Percentiles rank a stretch among this genome's conserved stretches.
These are phyloP conservation scores for Heliconius hortense DNA, from an alignment of 2,888 invertebrate species.

Conservation along the genomic window DNA sequence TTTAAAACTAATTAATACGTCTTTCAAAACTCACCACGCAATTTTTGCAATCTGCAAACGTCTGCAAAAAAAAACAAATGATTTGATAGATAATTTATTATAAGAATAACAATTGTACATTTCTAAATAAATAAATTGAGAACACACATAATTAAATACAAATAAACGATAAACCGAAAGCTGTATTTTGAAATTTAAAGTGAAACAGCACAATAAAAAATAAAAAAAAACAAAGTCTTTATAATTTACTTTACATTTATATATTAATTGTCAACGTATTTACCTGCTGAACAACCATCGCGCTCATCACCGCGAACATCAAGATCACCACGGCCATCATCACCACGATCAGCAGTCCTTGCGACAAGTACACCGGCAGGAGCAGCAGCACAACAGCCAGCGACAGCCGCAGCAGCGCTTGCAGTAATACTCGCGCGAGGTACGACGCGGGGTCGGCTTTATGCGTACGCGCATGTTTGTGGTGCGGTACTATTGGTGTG, in stretches of 20 bases:
- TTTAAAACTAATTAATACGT: background rate
- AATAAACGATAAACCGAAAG: background rate
- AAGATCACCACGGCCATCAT: conserved; percentile 22
- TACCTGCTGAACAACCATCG: conserved; percentile 17
- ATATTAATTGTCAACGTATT: background rate
- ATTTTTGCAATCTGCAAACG: conserved; percentile 65
- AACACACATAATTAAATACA: background rate
- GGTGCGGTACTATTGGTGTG: conserved; percentile 42
- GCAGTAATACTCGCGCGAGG: conserved; percentile 60
- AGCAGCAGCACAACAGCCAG: conserved; percentile 56
- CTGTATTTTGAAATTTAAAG: background rate
- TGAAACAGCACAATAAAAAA: background rate
- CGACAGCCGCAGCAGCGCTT: conserved; percentile 51
- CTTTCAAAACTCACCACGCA: conserved; percentile 60
- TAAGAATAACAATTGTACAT: background rate
- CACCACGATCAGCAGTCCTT: conserved; percentile 28
- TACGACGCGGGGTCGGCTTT: conserved; percentile 46
- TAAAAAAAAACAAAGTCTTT: background rate
- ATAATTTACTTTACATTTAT: background rate
- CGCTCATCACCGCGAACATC: background rate
- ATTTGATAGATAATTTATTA: background rate
- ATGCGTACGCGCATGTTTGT: conserved; percentile 54
- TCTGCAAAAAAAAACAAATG: conserved; percentile 47
- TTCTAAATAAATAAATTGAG: background rate
- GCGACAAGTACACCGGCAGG: conserved; percentile 53